Conservation (phyloP, 2,113 vertebrate genomes). For the Synchiropus splendidus region DNA sequence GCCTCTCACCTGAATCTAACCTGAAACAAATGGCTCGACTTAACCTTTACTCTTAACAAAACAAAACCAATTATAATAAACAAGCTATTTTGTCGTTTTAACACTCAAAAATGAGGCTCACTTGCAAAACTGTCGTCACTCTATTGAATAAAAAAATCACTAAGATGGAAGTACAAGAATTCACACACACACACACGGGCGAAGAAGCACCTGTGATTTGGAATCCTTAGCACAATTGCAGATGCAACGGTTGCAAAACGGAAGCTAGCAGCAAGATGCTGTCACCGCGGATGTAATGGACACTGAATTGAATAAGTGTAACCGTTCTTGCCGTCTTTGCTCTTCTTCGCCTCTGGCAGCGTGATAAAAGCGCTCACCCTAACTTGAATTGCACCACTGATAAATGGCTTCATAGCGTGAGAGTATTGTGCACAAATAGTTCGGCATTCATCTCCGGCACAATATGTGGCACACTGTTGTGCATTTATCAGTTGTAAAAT, state of each 20-base stretch:
- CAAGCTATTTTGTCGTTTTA: too few species aligned
- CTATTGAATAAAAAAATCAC: not conserved
- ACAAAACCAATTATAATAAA: too few species aligned
- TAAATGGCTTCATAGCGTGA: constrained; percentile 23
- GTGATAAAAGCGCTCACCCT: constrained; percentile 10
- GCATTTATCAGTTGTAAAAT: constrained; percentile 22
- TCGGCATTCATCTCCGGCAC: constrained; percentile 24
- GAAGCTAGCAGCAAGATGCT: not conserved
- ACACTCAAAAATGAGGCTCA: too few species aligned
- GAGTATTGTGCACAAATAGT: constrained; percentile 15
- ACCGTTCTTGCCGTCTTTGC: constrained; percentile 1
- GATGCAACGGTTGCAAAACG: too few species aligned
- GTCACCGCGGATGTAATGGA: not conserved
- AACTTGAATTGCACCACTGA: constrained; percentile 14
- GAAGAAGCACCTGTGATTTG: too few species aligned
- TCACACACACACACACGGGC: too few species aligned
- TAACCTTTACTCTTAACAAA: too few species aligned
- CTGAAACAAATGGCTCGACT: too few species aligned
- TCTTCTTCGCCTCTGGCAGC: constrained; percentile 5
- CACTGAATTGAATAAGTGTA: not conserved
- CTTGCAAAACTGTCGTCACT: too few species aligned
- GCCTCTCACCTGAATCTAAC: too few species aligned
- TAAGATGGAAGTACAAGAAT: not conserved
- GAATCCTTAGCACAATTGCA: too few species aligned
- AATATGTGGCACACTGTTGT: constrained; percentile 19